These are phyloP conservation scores for Hipposideros armiger DNA, from an alignment of 2,113 vertebrate species.

Conservation along the genomic window DNA sequence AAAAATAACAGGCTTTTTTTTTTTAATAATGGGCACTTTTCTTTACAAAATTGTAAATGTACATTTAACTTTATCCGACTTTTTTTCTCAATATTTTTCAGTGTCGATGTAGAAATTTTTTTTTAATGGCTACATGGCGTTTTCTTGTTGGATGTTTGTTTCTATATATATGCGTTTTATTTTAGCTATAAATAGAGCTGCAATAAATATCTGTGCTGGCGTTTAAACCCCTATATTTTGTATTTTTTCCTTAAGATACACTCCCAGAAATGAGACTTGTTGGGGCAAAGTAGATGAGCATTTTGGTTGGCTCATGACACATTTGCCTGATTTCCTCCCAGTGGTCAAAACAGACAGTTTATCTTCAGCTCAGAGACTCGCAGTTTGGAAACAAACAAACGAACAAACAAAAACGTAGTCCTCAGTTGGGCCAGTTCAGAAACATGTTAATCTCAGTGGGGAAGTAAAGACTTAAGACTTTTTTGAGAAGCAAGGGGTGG, in stretches of 20 bases:
- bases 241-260: constrained; percentile 53
- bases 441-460: not conserved
- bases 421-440: not conserved
- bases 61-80: constrained; percentile 43
- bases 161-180: constrained; percentile 68
- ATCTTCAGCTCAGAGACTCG: not conserved
- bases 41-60: constrained; percentile 64
- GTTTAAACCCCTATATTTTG: constrained; percentile 30
- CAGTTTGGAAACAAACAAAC: not conserved
- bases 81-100: constrained; percentile 70
- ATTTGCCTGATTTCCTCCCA: not conserved
- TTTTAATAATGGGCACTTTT: constrained; percentile 3
- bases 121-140: constrained; percentile 55
- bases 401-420: not conserved
- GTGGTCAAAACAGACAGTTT: not conserved
- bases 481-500: not conserved
- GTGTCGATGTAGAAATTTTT: constrained; percentile 59
- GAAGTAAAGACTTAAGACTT: not conserved
- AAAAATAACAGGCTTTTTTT: not conserved
- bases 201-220: constrained; percentile 71
- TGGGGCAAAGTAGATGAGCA: not conserved
- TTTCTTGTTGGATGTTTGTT: constrained; percentile 71
- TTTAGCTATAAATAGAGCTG: constrained; percentile 75
- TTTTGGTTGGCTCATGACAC: not conserved
- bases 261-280: constrained; percentile 35